A percentile compares a stretch with the other conserved stretches of the same genome.
These are phyloP conservation scores for Cichlasoma orientale DNA, from an alignment of 2,797 vertebrate genomes.

Conservation along the genomic window DNA sequence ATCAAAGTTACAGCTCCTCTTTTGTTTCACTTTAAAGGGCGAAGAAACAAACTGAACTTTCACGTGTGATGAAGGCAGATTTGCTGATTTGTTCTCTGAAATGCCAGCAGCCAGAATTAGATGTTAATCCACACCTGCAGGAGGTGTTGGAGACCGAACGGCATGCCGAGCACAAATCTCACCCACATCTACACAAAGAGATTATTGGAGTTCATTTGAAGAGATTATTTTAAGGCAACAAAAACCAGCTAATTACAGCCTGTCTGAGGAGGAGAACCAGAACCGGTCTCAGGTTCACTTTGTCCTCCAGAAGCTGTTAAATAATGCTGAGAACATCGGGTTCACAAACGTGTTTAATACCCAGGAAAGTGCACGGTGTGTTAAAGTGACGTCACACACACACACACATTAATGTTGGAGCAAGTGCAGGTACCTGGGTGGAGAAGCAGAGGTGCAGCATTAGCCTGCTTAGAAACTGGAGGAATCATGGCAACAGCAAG, in stretches of 20 bases:
- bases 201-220: neutral
- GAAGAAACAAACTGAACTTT: neutral
- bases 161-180: neutral
- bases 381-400: neutral
- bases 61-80: neutral
- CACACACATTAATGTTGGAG: neutral
- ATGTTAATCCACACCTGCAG: conserved; percentile 10
- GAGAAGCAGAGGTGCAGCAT: neutral
- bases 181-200: neutral
- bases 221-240: conserved; percentile 2
- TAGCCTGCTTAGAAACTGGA: neutral
- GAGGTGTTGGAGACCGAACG: neutral
- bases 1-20: neutral
- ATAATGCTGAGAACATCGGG: neutral
- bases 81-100: neutral
- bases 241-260: neutral
- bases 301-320: conserved; percentile 1
- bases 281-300: neutral
- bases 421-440: neutral
- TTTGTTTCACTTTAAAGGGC: neutral
- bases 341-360: neutral
- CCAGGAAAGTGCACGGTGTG: neutral
- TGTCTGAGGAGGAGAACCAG: neutral
- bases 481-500: no score
- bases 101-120: conserved; percentile 6